Conservation (phyloP, 2,888 invertebrate genomes). For the Amphiduros pacificus region DNA sequence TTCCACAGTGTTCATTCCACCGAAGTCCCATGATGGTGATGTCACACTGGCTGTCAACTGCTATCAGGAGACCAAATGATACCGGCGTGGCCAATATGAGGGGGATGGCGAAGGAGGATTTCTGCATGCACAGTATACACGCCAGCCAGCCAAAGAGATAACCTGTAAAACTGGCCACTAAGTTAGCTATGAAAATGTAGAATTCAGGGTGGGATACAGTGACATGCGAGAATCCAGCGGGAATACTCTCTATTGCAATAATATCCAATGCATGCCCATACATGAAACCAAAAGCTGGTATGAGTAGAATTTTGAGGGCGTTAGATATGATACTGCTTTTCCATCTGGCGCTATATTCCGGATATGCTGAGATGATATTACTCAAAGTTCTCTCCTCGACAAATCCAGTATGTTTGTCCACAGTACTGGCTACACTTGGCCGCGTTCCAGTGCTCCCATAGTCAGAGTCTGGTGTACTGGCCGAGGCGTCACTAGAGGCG, state of each 20-base stretch:
- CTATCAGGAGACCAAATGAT: slow-evolving; percentile 28
- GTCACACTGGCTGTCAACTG: no score
- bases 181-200: slow-evolving; percentile 28
- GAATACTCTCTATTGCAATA: slow-evolving; percentile 4
- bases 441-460: neutral
- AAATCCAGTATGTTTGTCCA: neutral
- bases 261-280: neutral
- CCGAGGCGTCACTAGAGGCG: neutral
- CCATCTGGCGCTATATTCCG: slow-evolving; percentile 23
- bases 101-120: slow-evolving; percentile 40
- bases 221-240: slow-evolving; percentile 10
- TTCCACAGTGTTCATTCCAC: neutral
- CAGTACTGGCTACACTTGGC: neutral
- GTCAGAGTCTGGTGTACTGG: neutral
- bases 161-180: slow-evolving; percentile 27
- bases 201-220: slow-evolving; percentile 14
- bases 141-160: slow-evolving; percentile 35
- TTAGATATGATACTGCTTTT: slow-evolving; percentile 19
- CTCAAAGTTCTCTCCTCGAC: neutral
- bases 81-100: slow-evolving; percentile 38
- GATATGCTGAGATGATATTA: neutral
- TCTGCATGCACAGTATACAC: slow-evolving; percentile 44
- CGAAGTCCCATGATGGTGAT: no score
- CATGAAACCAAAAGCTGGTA: slow-evolving; percentile 14
- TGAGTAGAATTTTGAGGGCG: slow-evolving; percentile 14